Conservation (phyloP, 2,113 vertebrate genomes). For the Nyctibius bracteatus region DNA sequence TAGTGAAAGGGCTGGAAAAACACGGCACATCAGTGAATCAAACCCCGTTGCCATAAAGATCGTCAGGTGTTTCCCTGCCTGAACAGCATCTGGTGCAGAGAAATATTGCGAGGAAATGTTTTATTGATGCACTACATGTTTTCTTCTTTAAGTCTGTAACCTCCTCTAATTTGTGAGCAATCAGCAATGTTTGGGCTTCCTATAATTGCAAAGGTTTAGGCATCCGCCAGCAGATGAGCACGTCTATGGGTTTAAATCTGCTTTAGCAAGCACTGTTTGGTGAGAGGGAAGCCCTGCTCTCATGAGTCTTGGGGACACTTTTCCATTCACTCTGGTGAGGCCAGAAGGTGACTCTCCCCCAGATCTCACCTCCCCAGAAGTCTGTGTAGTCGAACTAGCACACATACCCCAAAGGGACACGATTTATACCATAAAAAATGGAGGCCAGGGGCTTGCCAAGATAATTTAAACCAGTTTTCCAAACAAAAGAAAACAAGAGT, state of each 20-base stretch:
- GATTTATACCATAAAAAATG: neutral
- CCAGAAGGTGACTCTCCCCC: neutral
- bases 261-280: neutral
- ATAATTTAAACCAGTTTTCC: neutral
- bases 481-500: neutral
- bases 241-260: neutral
- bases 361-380: neutral
- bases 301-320: neutral
- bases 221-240: neutral
- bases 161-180: neutral
- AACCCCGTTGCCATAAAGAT: neutral
- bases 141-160: neutral
- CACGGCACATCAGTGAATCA: accelerated
- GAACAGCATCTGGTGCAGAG: neutral
- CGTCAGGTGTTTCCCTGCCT: neutral
- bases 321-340: neutral
- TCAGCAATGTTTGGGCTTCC: neutral
- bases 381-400: neutral
- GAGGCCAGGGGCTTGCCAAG: neutral
- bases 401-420: neutral
- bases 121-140: neutral
- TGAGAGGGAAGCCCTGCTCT: neutral
- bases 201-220: neutral
- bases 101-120: neutral
- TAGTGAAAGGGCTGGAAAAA: neutral